Conservation (phyloP, 2,888 invertebrate genomes). For the Drosophila testacea region DNA sequence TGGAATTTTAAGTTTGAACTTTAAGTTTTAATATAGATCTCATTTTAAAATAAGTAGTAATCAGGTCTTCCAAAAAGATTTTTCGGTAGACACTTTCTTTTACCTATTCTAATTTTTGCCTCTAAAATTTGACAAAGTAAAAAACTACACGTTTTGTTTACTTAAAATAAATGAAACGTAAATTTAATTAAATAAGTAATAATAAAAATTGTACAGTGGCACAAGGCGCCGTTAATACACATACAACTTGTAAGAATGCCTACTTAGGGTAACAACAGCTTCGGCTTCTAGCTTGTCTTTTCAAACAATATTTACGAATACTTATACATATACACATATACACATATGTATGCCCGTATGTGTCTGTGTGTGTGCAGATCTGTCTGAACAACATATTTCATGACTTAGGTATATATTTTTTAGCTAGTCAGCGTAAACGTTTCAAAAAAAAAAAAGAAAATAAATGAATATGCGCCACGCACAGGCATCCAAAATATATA, state of each 20-base stretch:
- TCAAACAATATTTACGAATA: not conserved
- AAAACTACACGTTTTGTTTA: too few relatives aligned
- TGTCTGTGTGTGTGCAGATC: constrained; percentile 16
- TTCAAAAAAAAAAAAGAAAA: constrained; percentile 53
- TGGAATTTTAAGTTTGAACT: too few relatives aligned
- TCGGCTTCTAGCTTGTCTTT: constrained; percentile 1
- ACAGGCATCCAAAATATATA: constrained; percentile 58
- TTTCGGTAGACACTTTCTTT: too few relatives aligned
- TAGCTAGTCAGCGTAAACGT: constrained; percentile 67
- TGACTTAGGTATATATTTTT: constrained; percentile 67
- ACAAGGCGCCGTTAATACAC: too few relatives aligned
- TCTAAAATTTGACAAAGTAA: too few relatives aligned
- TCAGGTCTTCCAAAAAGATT: too few relatives aligned
- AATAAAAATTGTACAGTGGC: too few relatives aligned
- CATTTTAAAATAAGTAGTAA: too few relatives aligned
- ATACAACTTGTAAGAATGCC: not conserved
- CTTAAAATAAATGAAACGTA: too few relatives aligned
- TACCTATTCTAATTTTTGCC: too few relatives aligned
- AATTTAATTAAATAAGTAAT: too few relatives aligned
- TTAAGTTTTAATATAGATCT: too few relatives aligned
- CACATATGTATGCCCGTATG: constrained; percentile 3
- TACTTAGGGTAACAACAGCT: constrained; percentile 9
- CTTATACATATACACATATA: not conserved
- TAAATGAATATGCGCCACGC: constrained; percentile 73
- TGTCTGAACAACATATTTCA: constrained; percentile 69